Base-by-base conservation (phyloP, 2,888 invertebrate genomes). In the Chorisops tibialis region DNA sequence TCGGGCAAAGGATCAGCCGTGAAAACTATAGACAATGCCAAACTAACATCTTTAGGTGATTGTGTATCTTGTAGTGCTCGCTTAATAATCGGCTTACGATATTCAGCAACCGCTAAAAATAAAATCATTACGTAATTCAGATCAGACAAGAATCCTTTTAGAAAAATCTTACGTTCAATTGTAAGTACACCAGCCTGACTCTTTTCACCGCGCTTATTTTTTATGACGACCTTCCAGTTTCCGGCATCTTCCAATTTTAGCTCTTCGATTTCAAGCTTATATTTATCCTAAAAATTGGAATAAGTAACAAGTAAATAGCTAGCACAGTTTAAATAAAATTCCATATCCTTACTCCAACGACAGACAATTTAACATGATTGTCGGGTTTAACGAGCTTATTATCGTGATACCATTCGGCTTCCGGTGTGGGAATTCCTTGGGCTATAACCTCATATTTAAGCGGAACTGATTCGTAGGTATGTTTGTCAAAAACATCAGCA, bases 1-100 rank as follows among this genome's bases (percentile, higher is more conserved):
- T 93, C 89, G 0, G 97, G 96, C 65, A 86, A 81, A 1, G 97
- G 97, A 80, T 95, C 93, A 6, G 93, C 96, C 30, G 90, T 87
- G 69, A 96, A 86, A 16, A 89, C 83, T 0, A 90, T 87, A 48
- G 85, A 82, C 69, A 91, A 79, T 0, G 82, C 82, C 2, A 86
- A 86, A 0, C 85, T 82, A 47, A 86, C 84, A 39, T 86, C 84
- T 71, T 90, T 87, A 66, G 86, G 82, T 30, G 87, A 84, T n/a
- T 85, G 85, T 63, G 85, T 82, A 47, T 91, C 87, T 67, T 83
- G 79, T 11, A 93, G 76, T 0, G 87, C 87, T 56, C 81, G 79
- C 6, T 84, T 86, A 69, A 93, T 81, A 71, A 87, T 87, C 0
- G 93, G 93, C 70, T 87, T 86, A 56, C 91, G 84, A 64, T 90